Evolutionary conservation across 2,113 vertebrate species (phyloP).

Genomic region (Galeopterus variegatus): DNA sequence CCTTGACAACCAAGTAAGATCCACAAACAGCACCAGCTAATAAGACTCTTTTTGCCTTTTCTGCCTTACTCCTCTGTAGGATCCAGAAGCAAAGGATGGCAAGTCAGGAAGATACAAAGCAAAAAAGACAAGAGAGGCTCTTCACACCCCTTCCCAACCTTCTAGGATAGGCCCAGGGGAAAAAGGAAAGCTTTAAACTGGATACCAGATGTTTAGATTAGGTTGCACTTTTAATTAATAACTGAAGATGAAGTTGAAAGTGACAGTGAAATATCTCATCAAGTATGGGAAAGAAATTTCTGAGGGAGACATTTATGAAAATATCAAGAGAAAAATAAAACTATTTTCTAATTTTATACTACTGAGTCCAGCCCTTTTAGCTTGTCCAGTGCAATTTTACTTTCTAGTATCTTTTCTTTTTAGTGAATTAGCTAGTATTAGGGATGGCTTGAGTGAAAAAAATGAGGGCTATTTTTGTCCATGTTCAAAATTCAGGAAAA

Average conservation of each 20-base stretch:
- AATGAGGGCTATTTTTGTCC: not conserved
- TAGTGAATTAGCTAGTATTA: not conserved
- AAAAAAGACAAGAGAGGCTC: not conserved
- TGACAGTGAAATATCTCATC: not conserved
- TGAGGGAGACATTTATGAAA: not conserved
- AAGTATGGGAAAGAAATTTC: not conserved
- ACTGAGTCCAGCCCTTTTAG: not conserved
- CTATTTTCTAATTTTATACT: not conserved
- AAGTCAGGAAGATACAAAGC: not conserved
- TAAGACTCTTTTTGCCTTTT: not conserved
- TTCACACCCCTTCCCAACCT: not conserved
- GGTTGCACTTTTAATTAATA: not conserved
- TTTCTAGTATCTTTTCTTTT: not conserved
- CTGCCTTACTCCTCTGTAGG: not conserved
- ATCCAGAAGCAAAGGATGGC: not conserved
- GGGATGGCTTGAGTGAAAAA: not conserved
- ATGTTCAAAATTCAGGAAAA: constrained; percentile 24
- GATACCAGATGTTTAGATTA: not conserved
- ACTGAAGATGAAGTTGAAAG: not conserved
- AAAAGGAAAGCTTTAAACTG: not conserved
- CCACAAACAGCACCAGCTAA: not conserved
- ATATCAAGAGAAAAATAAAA: not conserved
- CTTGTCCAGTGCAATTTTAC: not conserved
- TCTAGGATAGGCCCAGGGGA: not conserved
- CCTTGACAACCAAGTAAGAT: not conserved